These are phyloP conservation scores for Lutjanus campechanus DNA, from an alignment of 2,797 vertebrate species.

Conservation along the genomic window DNA sequence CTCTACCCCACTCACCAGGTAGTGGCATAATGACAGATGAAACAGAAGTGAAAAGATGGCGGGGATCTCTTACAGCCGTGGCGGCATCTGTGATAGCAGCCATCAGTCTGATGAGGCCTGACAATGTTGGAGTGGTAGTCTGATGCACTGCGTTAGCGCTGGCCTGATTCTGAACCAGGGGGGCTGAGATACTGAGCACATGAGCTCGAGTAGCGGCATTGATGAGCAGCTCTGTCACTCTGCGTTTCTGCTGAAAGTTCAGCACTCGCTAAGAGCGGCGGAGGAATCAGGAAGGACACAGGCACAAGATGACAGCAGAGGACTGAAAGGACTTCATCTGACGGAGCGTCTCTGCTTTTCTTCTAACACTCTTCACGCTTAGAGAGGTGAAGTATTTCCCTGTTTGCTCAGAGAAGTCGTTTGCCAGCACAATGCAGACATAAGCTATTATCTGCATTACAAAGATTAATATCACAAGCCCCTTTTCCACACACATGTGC, in stretches of 20 bases:
- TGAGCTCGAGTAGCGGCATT: slow-evolving; percentile 38
- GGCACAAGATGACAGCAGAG: slow-evolving; percentile 14
- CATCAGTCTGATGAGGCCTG: slow-evolving; percentile 68
- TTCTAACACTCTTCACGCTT: not conserved
- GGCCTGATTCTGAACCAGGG: slow-evolving; percentile 47
- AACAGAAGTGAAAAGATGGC: slow-evolving; percentile 53
- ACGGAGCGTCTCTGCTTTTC: slow-evolving; percentile 3
- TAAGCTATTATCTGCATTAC: not conserved
- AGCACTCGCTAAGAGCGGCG: slow-evolving; percentile 52
- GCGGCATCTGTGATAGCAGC: slow-evolving; percentile 47
- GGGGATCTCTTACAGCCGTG: slow-evolving; percentile 37
- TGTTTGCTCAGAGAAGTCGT: not conserved
- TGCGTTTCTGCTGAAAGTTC: slow-evolving; percentile 60
- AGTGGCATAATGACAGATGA: slow-evolving; percentile 49
- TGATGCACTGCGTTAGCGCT: slow-evolving; percentile 40
- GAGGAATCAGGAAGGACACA: slow-evolving; percentile 33
- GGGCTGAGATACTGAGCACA: slow-evolving; percentile 47
- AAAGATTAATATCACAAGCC: not conserved
- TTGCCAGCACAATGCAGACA: not conserved
- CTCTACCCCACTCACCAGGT: slow-evolving; percentile 28
- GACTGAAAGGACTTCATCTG: slow-evolving; percentile 14
- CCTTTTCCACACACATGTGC: too few species aligned
- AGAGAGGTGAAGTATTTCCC: not conserved
- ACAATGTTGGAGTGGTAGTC: slow-evolving; percentile 55
- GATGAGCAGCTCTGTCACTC: slow-evolving; percentile 65